A percentile compares a stretch with the other conserved stretches of the same genome.
phyloP scores from a whole-genome alignment of 2,113 vertebrate species.

The Peromyscus polionotus region DNA sequence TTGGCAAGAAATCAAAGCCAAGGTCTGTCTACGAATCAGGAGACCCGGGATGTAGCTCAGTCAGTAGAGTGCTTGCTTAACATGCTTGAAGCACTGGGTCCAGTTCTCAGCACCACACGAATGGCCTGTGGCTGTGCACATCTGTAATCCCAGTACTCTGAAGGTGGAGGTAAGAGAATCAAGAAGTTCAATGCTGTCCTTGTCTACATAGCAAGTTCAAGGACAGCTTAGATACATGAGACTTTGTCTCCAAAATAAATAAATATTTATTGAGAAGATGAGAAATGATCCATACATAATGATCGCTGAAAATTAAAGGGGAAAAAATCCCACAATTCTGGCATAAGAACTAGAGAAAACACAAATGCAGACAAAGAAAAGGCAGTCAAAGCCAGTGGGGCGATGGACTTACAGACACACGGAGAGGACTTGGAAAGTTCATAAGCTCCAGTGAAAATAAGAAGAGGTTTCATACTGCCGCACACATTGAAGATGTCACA shows the following conservation, averaged over 20 bases:
- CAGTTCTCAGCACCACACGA: background rate
- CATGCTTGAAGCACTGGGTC: too few species aligned
- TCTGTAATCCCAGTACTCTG: background rate
- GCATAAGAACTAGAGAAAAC: background rate
- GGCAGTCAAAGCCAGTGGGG: background rate
- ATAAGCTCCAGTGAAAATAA: background rate
- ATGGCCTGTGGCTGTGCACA: too few species aligned
- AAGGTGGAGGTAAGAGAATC: background rate
- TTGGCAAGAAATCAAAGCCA: constrained; percentile 29
- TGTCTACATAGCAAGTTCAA: background rate
- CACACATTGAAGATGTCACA: background rate
- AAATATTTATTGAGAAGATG: background rate
- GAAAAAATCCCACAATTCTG: background rate
- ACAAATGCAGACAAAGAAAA: background rate
- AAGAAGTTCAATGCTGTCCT: background rate
- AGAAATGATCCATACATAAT: background rate
- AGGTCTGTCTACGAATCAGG: background rate
- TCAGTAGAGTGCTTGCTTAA: background rate
- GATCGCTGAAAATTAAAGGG: background rate
- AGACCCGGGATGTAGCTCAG: background rate
- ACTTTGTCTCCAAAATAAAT: background rate
- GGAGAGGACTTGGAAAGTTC: background rate
- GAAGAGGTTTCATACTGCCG: background rate
- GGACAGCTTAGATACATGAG: background rate
- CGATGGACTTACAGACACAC: background rate